Conservation (phyloP, 2,888 invertebrate species). For the Molanna angustata region DNA sequence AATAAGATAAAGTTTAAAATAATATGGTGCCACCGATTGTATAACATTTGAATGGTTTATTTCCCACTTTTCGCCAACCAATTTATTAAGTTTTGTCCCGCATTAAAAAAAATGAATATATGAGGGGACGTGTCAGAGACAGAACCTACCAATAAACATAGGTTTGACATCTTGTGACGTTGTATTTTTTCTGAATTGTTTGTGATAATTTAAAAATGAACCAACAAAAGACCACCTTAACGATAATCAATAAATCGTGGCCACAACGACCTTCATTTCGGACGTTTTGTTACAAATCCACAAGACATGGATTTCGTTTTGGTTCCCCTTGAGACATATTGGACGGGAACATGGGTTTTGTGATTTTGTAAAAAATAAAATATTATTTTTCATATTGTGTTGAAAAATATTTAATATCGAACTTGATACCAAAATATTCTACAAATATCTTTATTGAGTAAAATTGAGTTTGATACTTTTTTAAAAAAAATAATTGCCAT, state of each 20-base stretch:
- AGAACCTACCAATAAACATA: slow-evolving; percentile 13
- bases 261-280: slow-evolving; percentile 17
- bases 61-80: background rate
- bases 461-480: no score
- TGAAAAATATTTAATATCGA: no score
- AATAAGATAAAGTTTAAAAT: no score
- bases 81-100: no score
- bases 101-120: slow-evolving; percentile 9
- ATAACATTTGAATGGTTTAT: no score
- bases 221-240: slow-evolving; percentile 22
- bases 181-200: background rate
- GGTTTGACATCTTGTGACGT: background rate
- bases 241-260: slow-evolving; percentile 18
- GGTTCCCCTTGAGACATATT: slow-evolving; percentile 2
- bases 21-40: no score
- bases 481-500: no score
- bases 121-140: background rate
- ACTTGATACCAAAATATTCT: no score
- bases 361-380: no score
- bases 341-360: no score
- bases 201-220: slow-evolving; percentile 11
- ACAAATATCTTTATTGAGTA: no score
- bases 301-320: slow-evolving; percentile 10
- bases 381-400: no score
- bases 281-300: slow-evolving; percentile 17